A percentile compares a stretch with the other conserved stretches of the same genome.
These are phyloP conservation scores for Tipula lateralis DNA, from an alignment of 2,888 invertebrate species.

Conservation along the genomic window DNA sequence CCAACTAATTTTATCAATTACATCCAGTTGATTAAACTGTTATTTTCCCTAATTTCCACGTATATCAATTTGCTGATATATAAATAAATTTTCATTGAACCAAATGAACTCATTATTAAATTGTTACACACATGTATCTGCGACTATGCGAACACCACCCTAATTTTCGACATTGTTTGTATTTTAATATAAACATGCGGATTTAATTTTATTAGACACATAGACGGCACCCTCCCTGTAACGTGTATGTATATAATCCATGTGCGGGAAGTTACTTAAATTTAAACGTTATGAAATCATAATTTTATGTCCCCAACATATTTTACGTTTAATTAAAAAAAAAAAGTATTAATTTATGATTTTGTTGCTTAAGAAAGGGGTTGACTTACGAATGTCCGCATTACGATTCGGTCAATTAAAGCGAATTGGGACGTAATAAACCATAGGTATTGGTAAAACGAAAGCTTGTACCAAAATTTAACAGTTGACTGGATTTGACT, in stretches of 20 bases:
- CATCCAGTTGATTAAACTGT: not conserved
- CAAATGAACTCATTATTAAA: constrained; percentile 5
- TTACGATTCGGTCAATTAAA: constrained; percentile 1
- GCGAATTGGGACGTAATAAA: not conserved
- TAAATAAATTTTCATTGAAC: not conserved
- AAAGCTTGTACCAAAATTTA: not conserved
- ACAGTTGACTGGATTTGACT: not conserved
- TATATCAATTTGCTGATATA: not conserved
- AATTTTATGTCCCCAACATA: not conserved
- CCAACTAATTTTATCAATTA: not conserved
- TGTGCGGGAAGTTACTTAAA: not conserved
- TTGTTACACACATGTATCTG: not conserved
- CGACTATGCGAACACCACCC: not conserved
- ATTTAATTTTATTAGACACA: not conserved
- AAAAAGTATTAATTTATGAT: not conserved
- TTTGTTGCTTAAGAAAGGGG: not conserved
- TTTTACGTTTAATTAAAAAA: not conserved
- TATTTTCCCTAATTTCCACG: not conserved
- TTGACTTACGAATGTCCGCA: not conserved
- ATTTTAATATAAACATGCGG: not conserved
- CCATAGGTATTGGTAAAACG: not conserved
- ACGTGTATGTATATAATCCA: not conserved
- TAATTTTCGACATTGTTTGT: not conserved
- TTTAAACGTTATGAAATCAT: not conserved
- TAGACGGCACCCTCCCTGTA: not conserved